These are phyloP conservation scores for Ametastegia equiseti DNA, from an alignment of 2,888 invertebrate genomes.

Conservation along the genomic window DNA sequence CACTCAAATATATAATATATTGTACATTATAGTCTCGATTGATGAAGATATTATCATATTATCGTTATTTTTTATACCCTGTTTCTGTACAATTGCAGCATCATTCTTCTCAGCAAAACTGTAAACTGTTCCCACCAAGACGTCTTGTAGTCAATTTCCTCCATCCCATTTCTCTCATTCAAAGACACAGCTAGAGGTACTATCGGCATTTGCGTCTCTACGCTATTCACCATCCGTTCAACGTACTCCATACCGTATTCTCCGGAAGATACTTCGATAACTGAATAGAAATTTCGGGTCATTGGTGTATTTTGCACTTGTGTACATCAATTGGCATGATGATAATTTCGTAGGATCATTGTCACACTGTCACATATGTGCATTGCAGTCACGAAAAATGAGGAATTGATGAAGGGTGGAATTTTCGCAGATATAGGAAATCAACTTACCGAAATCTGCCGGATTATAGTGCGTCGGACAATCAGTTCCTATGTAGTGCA, in stretches of 20 bases:
- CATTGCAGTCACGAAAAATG: not conserved
- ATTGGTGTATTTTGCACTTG: too few species aligned
- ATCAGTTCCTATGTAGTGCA: constrained; percentile 85
- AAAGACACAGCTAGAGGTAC: constrained; percentile 57
- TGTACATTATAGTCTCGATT: too few species aligned
- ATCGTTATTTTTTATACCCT: too few species aligned
- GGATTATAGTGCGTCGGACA: constrained; percentile 97
- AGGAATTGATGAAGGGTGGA: not conserved
- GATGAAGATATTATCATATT: too few species aligned
- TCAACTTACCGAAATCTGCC: constrained; percentile 95
- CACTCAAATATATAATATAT: not conserved
- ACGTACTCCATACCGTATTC: constrained; percentile 85
- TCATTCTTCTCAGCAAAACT: constrained; percentile 83
- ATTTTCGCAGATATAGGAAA: not conserved
- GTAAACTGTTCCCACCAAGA: constrained; percentile 83
- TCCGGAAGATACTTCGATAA: constrained; percentile 88
- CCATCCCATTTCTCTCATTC: constrained; percentile 70
- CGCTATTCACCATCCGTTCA: constrained; percentile 83
- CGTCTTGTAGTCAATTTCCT: constrained; percentile 79
- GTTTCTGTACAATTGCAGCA: constrained; percentile 86
- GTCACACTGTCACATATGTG: too few species aligned
- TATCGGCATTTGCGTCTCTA: constrained; percentile 77
- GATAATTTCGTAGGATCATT: too few species aligned
- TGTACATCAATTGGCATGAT: constrained; percentile 50
- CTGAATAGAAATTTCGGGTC: constrained; percentile 64